Percentiles rank a stretch among this genome's conserved stretches.
Evolutionary conservation across 2,797 vertebrate genomes (phyloP).

Genomic region (Denticeps clupeoides): DNA sequence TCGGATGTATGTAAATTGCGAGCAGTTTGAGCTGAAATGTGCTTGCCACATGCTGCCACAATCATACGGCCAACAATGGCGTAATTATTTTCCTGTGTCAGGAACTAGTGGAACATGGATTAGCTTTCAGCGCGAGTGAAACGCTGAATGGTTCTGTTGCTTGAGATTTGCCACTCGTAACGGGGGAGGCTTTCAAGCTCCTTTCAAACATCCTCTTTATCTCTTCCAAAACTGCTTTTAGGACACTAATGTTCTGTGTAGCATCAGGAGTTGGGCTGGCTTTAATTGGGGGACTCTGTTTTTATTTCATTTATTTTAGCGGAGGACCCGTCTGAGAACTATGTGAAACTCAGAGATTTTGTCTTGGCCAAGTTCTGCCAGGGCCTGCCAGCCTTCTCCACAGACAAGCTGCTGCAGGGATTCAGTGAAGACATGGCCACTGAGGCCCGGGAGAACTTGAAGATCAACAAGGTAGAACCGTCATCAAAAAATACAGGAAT

Average conservation of each 20-base stretch:
- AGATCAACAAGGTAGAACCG: conserved; percentile 87
- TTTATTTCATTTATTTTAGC: conserved; percentile 49
- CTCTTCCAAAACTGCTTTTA: neutral
- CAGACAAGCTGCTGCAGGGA: conserved; percentile 76
- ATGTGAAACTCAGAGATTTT: conserved; percentile 89
- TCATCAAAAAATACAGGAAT: neutral
- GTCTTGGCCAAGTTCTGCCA: conserved; percentile 89
- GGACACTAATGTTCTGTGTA: neutral
- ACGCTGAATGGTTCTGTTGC: neutral
- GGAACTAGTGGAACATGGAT: conserved; percentile 9
- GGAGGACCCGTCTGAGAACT: conserved; percentile 93
- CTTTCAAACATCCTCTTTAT: neutral
- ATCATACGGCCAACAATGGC: conserved; percentile 29
- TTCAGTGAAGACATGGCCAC: conserved; percentile 81
- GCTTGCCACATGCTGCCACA: conserved; percentile 40
- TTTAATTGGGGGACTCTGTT: neutral
- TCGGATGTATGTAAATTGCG: conserved; percentile 35
- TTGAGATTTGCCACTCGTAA: neutral
- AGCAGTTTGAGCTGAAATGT: conserved; percentile 35
- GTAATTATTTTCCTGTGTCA: conserved; percentile 31
- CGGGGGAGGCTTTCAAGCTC: neutral
- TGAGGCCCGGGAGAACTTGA: conserved; percentile 83
- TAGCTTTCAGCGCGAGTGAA: conserved; percentile 12
- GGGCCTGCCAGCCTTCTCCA: conserved; percentile 72
- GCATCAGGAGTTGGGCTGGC: neutral